Evolutionary conservation across 2,113 vertebrate genomes (phyloP), one percentile per base, ranked within the genome.

Genomic region (Hepsetus odoe): DNA sequence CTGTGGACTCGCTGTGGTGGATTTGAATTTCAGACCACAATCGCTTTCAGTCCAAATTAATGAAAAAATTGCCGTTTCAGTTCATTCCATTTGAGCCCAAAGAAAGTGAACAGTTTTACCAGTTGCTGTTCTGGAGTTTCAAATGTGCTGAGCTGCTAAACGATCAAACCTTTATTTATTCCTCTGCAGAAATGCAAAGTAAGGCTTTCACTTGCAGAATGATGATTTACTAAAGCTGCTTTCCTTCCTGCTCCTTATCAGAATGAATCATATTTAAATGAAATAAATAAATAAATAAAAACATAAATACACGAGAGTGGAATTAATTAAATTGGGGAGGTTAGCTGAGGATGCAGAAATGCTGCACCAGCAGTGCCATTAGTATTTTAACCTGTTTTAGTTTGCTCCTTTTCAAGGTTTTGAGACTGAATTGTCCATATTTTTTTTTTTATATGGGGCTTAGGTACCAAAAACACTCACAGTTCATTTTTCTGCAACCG

Each of bases 241-340:
- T 69, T 42, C 61, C 28, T 40, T 79, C 82, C 76, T 74, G 67
- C 76, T 79, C 32, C 71, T 81, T 82, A 70, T 66, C 66, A 53
- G 40, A 74, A 76, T 42, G 80, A 86, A 83, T 84, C 68, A 62
- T 80, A 83, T 86, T 86, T 51, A 68, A 82, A 77, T 82, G 74
- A 30, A 30, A 75, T 66, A 9, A 67, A 79, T 30, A 86, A 49
- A 49, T 49, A 49, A 51, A 51, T 51, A 51, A 51, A 18, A 2
- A 49, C 16, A 49, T 49, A 42, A 42, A 42, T 11, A 44, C 80
- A 79, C 69, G 65, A 53, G 79, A n/a, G 14, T 72, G 76, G 80
- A 73, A 71, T 75, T 87, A 86, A 90, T 85, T 77, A 72, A 82
- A 85, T 76, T 68, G 67, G 82, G 82, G 67, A 49, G 74, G 58